phyloP scores from a whole-genome alignment of 2,888 invertebrate species.

The Neocrepidodera transversa region DNA sequence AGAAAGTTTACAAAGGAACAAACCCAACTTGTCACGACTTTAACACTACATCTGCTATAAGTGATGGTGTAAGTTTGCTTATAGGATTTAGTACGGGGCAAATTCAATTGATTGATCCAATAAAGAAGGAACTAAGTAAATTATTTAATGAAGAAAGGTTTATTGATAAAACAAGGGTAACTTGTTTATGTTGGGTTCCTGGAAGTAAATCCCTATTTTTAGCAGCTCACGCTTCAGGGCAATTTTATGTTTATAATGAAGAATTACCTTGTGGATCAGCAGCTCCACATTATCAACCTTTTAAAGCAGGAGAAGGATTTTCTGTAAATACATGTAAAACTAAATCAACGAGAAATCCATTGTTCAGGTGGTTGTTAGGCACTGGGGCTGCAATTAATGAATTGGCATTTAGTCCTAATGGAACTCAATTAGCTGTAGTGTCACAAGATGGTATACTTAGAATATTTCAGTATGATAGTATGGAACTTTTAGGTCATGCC shows the following conservation, averaged over 20 bases:
- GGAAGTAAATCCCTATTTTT: conserved; percentile 93
- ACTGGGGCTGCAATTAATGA: conserved; percentile 82
- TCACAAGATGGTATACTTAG: conserved; percentile 94
- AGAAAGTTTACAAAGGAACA: conserved; percentile 98
- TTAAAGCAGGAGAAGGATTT: conserved; percentile 94
- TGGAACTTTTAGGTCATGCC: conserved; percentile 93
- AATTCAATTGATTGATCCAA: conserved; percentile 96
- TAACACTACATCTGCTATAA: conserved; percentile 82
- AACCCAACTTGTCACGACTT: conserved; percentile 99
- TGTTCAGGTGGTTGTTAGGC: conserved; percentile 90
- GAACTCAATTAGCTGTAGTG: conserved; percentile 89
- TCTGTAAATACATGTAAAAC: conserved; percentile 95
- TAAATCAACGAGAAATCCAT: conserved; percentile 93
- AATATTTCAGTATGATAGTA: conserved; percentile 96
- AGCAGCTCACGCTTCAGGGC: conserved; percentile 88
- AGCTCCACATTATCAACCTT: conserved; percentile 92
- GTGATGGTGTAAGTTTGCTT: conserved; percentile 86
- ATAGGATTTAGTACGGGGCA: conserved; percentile 99
- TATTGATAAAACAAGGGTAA: conserved; percentile 93
- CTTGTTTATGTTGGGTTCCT: conserved; percentile 98
- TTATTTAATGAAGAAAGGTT: conserved; percentile 97
- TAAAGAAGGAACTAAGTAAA: conserved; percentile 95
- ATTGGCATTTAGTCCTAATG: conserved; percentile 96
- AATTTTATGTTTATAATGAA: conserved; percentile 97
- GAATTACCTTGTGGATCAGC: conserved; percentile 90